These are phyloP conservation scores for Andrena cerasifolii DNA, from an alignment of 1,140 invertebrate species.

Conservation along the genomic window DNA sequence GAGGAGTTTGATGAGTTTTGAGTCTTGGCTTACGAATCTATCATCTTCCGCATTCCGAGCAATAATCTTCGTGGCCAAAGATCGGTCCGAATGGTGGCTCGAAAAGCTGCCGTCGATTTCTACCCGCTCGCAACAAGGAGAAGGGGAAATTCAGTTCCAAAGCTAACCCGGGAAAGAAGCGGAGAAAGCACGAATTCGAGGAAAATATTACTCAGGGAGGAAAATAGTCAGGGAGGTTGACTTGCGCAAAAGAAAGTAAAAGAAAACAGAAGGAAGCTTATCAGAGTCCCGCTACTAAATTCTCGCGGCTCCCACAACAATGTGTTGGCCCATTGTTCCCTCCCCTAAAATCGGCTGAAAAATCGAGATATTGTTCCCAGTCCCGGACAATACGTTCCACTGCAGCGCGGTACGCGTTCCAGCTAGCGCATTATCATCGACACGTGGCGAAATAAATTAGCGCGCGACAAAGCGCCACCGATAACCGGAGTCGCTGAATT, in stretches of 20 bases:
- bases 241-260: too few relatives aligned
- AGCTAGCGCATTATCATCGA: slow-evolving; percentile 41
- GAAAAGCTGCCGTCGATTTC: too few relatives aligned
- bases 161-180: too few relatives aligned
- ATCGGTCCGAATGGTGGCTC: too few relatives aligned
- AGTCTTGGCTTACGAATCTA: not conserved
- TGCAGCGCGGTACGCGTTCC: not conserved
- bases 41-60: too few relatives aligned
- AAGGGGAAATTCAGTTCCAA: too few relatives aligned
- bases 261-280: too few relatives aligned
- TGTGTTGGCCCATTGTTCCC: slow-evolving; percentile 30
- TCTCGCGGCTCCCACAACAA: not conserved
- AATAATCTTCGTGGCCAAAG: too few relatives aligned
- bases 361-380: slow-evolving; percentile 38
- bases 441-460: slow-evolving; percentile 45
- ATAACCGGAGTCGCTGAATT: slow-evolving; percentile 36
- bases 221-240: too few relatives aligned
- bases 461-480: slow-evolving; percentile 30
- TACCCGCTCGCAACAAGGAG: too few relatives aligned
- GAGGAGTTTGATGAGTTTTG: not conserved
- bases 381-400: slow-evolving; percentile 13
- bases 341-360: slow-evolving; percentile 19
- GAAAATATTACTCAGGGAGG: too few relatives aligned
- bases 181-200: too few relatives aligned
- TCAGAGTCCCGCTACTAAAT: not conserved